Evolutionary conservation across 2,888 invertebrate species (phyloP).

Genomic region (Acanthosoma haemorrhoidale): DNA sequence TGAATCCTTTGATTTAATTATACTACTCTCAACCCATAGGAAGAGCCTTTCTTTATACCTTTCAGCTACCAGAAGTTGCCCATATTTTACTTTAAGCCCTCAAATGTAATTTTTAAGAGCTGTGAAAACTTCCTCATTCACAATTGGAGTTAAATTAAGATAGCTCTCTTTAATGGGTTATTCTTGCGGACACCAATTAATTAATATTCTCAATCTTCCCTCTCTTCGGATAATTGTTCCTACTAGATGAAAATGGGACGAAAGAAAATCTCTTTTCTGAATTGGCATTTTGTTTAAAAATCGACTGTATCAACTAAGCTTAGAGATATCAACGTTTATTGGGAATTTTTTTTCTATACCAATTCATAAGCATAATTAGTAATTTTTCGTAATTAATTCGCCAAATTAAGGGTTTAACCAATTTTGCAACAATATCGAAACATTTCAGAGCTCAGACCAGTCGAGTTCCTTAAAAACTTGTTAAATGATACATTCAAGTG

Average conservation of each 20-base stretch:
- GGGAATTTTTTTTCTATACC: too few relatives aligned
- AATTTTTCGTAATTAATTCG: too few relatives aligned
- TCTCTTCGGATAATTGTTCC: not conserved
- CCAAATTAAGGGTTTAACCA: too few relatives aligned
- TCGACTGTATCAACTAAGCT: too few relatives aligned
- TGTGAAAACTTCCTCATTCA: not conserved
- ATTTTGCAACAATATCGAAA: too few relatives aligned
- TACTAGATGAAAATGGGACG: not conserved
- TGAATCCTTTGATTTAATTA: constrained; percentile 30
- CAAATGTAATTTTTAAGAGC: not conserved
- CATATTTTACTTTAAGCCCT: constrained; percentile 4
- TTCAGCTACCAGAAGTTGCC: not conserved
- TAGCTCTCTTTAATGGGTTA: constrained; percentile 7
- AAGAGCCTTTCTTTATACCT: not conserved
- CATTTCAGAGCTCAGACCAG: too few relatives aligned
- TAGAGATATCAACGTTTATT: too few relatives aligned
- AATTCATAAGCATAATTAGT: too few relatives aligned
- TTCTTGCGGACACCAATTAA: not conserved
- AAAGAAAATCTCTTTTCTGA: not conserved
- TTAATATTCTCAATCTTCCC: constrained; percentile 9
- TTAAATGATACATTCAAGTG: too few relatives aligned
- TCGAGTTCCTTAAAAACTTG: too few relatives aligned
- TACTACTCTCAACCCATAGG: not conserved
- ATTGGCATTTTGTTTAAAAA: not conserved
- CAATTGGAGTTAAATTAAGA: constrained; percentile 7